These are phyloP conservation scores for Tachysurus fulvidraco DNA, from an alignment of 2,113 vertebrate species.

Conservation along the genomic window DNA sequence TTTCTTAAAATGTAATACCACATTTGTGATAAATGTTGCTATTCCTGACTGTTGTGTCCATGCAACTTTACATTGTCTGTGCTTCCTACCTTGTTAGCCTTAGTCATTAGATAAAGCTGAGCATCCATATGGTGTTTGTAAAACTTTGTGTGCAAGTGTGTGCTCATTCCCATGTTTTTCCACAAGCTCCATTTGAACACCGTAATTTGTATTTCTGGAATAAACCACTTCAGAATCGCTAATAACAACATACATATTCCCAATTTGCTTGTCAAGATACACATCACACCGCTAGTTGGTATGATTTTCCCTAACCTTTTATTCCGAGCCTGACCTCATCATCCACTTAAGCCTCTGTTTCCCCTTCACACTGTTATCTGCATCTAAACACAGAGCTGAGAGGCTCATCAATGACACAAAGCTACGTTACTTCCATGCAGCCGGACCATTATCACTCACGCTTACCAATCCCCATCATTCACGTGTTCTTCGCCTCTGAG, in stretches of 20 bases:
- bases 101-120: background rate
- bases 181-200: background rate
- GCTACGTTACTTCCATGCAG: slow-evolving; percentile 27
- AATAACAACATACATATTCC: background rate
- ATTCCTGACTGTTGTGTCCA: background rate
- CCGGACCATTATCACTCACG: slow-evolving; percentile 43
- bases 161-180: background rate
- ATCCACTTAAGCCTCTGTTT: slow-evolving; percentile 13
- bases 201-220: background rate
- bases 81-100: background rate
- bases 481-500: background rate
- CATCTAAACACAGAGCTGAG: slow-evolving; percentile 16
- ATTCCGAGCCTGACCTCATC: slow-evolving; percentile 25
- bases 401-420: slow-evolving; percentile 36
- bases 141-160: background rate
- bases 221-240: background rate
- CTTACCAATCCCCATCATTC: slow-evolving; percentile 40
- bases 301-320: slow-evolving; percentile 5
- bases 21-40: background rate
- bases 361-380: background rate
- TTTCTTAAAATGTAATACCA: background rate
- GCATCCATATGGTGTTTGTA: background rate
- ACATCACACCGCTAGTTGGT: background rate
- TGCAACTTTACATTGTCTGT: background rate
- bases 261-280: slow-evolving; percentile 2